Conservation (phyloP, 2,797 vertebrate species). For the Petrocephalus schoutedeni region DNA sequence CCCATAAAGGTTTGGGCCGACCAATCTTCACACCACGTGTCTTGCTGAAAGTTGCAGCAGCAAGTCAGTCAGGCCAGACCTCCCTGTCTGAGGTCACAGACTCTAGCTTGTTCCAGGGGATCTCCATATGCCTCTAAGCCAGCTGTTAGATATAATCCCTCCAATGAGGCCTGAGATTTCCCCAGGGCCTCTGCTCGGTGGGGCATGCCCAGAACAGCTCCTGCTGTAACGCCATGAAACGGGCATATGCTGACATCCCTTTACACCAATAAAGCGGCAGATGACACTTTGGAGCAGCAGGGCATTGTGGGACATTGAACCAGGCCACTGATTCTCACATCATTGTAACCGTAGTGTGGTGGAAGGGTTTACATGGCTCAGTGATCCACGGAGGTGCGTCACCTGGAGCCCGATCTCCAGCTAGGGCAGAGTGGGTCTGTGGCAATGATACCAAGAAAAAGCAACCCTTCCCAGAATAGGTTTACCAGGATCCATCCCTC, state of each 20-base stretch:
- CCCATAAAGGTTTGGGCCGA: no score
- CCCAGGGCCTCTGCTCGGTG: neutral
- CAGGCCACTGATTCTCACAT: neutral
- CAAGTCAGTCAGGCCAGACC: neutral
- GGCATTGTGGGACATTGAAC: neutral
- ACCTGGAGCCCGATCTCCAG: neutral
- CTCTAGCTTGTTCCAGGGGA: neutral
- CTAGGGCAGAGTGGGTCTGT: neutral
- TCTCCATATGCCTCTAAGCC: neutral
- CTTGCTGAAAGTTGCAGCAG: neutral
- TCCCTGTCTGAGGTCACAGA: neutral
- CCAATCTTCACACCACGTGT: no score
- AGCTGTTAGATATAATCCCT: neutral
- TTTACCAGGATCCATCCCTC: neutral
- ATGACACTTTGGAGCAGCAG: neutral
- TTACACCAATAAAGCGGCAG: neutral
- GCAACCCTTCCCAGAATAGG: neutral
- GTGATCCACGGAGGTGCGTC: neutral
- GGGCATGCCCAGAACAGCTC: neutral
- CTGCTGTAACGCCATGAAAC: neutral
- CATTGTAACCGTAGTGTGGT: neutral
- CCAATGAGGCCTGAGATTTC: neutral
- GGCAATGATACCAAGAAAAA: no score
- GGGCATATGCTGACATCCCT: neutral
- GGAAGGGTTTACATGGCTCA: neutral